A percentile compares a stretch with the other conserved stretches of the same genome.
phyloP scores from a whole-genome alignment of 2,797 vertebrate genomes.

The Lateolabrax maculatus region DNA sequence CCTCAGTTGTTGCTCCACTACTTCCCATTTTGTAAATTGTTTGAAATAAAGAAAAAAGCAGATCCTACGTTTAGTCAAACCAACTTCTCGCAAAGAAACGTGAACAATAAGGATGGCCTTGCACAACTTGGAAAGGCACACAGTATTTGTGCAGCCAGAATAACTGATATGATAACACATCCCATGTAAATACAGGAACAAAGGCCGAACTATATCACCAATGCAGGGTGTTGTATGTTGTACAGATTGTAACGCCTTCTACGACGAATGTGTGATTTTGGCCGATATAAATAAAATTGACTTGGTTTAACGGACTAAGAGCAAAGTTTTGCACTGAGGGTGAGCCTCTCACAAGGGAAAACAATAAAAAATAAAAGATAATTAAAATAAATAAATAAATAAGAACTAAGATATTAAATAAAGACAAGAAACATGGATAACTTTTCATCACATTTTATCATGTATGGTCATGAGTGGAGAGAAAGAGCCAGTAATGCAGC shows the following conservation, averaged over 20 bases:
- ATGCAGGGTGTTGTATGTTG: background rate
- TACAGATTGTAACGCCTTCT: background rate
- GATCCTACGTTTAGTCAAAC: background rate
- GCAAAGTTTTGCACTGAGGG: too few species aligned
- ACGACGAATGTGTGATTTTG: background rate
- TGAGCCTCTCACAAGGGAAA: background rate
- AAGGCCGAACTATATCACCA: background rate
- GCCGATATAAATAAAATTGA: background rate
- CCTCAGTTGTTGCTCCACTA: background rate
- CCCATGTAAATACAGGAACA: background rate
- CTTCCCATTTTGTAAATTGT: background rate
- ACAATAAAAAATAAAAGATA: background rate
- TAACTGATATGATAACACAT: conserved; percentile 10
- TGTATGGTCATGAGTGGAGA: conserved; percentile 82
- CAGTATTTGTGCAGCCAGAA: background rate
- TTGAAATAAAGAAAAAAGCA: background rate
- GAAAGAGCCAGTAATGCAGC: conserved; percentile 84
- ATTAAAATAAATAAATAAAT: too few species aligned
- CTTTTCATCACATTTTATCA: conserved; percentile 85
- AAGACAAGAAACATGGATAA: conserved; percentile 57
- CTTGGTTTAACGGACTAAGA: too few species aligned
- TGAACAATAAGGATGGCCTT: background rate
- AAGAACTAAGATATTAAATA: conserved; percentile 34
- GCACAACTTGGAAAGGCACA: background rate
- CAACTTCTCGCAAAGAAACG: background rate